These are phyloP conservation scores for Trypoxylon attenuatum DNA, from an alignment of 2,888 invertebrate species.

Conservation along the genomic window DNA sequence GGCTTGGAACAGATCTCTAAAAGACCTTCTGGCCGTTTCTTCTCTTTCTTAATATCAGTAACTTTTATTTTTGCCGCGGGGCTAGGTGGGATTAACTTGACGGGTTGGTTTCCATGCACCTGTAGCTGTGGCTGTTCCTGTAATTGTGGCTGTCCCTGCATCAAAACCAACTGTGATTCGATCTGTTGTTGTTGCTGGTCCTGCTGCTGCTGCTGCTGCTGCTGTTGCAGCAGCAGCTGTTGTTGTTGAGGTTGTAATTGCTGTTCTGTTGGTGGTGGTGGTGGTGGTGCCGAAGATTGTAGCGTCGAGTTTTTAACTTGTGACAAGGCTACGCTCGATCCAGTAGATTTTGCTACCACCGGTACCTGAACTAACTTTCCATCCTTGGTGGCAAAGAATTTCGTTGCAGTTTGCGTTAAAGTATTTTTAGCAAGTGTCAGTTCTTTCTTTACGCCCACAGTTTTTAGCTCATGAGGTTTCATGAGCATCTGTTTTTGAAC, in stretches of 20 bases:
- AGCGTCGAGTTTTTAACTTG: slow-evolving; percentile 37
- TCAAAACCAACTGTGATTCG: no score
- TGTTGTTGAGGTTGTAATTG: slow-evolving; percentile 20
- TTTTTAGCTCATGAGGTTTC: slow-evolving; percentile 64
- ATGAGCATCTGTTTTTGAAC: slow-evolving; percentile 68
- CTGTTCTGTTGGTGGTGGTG: slow-evolving; percentile 21
- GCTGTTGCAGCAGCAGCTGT: slow-evolving; percentile 16
- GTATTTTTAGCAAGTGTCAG: slow-evolving; percentile 61
- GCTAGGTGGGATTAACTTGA: slow-evolving; percentile 26
- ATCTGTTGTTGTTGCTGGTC: slow-evolving; percentile 18
- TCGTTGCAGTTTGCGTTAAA: slow-evolving; percentile 48
- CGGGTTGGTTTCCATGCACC: slow-evolving; percentile 1
- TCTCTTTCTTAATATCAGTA: slow-evolving; percentile 66
- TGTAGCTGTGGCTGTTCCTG: neutral
- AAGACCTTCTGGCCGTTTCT: slow-evolving; percentile 58
- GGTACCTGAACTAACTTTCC: slow-evolving; percentile 58
- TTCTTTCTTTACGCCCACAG: slow-evolving; percentile 59
- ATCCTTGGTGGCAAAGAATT: slow-evolving; percentile 58
- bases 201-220: slow-evolving; percentile 7
- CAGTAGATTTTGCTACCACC: slow-evolving; percentile 34
- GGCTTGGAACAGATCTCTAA: slow-evolving; percentile 42
- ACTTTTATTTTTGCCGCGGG: slow-evolving; percentile 65
- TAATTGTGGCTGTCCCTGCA: neutral
- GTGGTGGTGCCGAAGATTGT: slow-evolving; percentile 35
- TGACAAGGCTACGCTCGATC: slow-evolving; percentile 7